phyloP scores from a whole-genome alignment of 2,113 vertebrate genomes.

The Eudyptes chrysolophus region DNA sequence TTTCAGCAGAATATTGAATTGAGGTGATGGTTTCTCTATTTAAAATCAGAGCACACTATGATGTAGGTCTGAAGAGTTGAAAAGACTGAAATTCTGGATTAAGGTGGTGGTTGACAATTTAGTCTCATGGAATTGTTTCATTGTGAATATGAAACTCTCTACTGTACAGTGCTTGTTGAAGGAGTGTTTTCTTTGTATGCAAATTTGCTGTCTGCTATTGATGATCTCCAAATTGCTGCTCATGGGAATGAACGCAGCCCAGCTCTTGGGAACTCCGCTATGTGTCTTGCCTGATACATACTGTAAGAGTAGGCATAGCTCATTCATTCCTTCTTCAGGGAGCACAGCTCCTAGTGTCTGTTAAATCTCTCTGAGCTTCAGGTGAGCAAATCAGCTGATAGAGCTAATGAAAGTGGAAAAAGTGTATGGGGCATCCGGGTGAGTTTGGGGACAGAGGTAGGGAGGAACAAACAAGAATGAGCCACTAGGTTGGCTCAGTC shows the following conservation, averaged over 20 bases:
- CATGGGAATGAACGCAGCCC: background rate
- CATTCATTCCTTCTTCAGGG: background rate
- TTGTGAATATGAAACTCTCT: background rate
- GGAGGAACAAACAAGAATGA: background rate
- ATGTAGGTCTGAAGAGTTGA: background rate
- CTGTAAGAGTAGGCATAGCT: background rate
- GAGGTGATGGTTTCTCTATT: background rate
- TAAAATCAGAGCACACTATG: background rate
- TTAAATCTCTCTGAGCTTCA: background rate
- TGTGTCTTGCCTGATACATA: rapidly evolving
- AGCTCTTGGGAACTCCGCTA: background rate
- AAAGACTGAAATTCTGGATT: background rate
- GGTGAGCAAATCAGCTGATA: background rate
- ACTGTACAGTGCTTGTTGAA: background rate
- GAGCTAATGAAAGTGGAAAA: background rate
- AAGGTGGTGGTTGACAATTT: background rate
- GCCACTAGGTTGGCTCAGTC: background rate
- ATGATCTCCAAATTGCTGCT: background rate
- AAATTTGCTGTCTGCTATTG: background rate
- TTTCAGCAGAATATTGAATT: background rate
- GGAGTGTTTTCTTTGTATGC: background rate
- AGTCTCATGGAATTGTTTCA: background rate
- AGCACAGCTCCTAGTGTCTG: background rate
- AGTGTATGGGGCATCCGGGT: rapidly evolving
- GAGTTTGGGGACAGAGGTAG: background rate